phyloP scores from a whole-genome alignment of 1,140 invertebrate species.

The Hesperophylax magnus region DNA sequence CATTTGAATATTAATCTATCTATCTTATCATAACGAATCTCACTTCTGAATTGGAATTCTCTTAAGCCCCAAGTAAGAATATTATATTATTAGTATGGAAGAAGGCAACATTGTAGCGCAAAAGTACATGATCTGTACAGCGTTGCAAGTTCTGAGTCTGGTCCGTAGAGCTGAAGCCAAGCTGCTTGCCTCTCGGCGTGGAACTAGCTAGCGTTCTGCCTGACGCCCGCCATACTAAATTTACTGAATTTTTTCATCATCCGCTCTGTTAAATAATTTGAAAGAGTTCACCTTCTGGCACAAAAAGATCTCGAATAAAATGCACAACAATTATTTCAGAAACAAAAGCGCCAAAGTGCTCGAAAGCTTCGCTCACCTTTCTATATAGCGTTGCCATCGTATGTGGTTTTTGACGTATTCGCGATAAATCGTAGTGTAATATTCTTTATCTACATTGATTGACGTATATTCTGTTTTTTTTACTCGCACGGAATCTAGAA shows the following conservation, averaged over 20 bases:
- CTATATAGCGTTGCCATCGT: no score
- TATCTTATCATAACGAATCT: no score
- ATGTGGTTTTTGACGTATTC: no score
- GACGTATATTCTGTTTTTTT: no score
- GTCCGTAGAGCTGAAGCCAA: constrained; percentile 2
- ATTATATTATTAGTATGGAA: neutral
- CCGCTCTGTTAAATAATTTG: constrained; percentile 35
- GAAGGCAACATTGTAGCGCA: constrained; percentile 24
- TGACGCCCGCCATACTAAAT: constrained; percentile 29
- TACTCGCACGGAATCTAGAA: no score
- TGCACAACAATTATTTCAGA: constrained; percentile 2
- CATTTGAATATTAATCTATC: no score
- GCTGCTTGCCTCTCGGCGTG: constrained; percentile 2
- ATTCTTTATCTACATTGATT: no score
- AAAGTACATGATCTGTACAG: constrained; percentile 15
- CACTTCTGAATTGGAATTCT: no score
- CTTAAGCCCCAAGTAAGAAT: no score
- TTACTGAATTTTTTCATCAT: constrained; percentile 33
- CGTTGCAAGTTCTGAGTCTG: constrained; percentile 22
- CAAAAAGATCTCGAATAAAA: constrained; percentile 8
- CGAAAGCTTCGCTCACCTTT: no score
- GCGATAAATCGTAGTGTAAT: no score
- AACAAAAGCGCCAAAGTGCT: neutral
- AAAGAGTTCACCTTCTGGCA: constrained; percentile 24
- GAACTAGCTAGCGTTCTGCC: constrained; percentile 21